Evolutionary conservation across 2,888 invertebrate genomes (phyloP), one percentile per base, ranked within the genome.

Genomic region (Euzophera pinguis): DNA sequence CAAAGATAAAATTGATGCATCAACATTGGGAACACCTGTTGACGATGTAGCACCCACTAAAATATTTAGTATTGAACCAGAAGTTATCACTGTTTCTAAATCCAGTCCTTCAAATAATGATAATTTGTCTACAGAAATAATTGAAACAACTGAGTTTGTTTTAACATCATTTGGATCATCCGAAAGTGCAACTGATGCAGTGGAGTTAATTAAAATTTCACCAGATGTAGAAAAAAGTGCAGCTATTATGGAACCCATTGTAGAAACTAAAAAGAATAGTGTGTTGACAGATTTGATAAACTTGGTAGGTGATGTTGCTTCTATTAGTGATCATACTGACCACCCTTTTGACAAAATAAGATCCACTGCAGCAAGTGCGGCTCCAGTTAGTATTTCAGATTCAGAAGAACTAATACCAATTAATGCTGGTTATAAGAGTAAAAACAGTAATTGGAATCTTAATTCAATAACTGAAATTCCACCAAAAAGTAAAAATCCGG

Each of bases 331-430:
- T 37, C 83, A 85, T 53, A 78, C 81, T 4, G 81, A 80, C 1
- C 63, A 61, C 3, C 69, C 81, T 0, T 60, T 62, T 1, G 45
- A 54, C 0, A 55, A 56, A 9, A 62, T 61, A 8, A 68, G 65
- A n/a, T 59, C 62, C 1, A 60, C 63, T 0, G 67, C 59, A 8
- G 59, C 62, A 0, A 59, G 63, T 0, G 65, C 59, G 6, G 67
- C 58, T 6, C 55, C 78, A 3, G 73, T 78, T 6, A 73, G 72
- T 37, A 78, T 81, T 52, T 76, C 85, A 1, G 84, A 87, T 43
- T 89, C 89, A 0, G 89, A 90, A 56, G 89, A 90, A 59, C 62
- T 90, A 7, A 83, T 90, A 49, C 88, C 85, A 9, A 84, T 89
- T 0, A 89, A 88, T 49, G 75, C 80, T 4, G 88, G 84, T 0